These are phyloP conservation scores for Thryonomys swinderianus DNA, from an alignment of 2,113 vertebrate species.

Conservation along the genomic window DNA sequence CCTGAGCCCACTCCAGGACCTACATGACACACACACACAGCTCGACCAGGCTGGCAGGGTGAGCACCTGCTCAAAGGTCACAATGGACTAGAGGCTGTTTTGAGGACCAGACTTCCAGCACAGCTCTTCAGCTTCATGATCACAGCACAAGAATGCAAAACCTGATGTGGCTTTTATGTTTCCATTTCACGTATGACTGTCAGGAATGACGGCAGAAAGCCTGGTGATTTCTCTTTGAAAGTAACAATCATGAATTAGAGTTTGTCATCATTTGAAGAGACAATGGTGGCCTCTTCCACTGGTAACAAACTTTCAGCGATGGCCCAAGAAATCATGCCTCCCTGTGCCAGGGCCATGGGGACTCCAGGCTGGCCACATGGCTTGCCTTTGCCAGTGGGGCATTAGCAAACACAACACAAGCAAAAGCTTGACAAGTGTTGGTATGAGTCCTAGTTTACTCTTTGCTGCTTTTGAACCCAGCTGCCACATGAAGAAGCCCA, in stretches of 20 bases:
- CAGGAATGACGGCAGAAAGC: not conserved
- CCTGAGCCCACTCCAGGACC: constrained; percentile 98
- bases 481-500: not conserved
- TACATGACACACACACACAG: constrained; percentile 73
- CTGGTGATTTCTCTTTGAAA: constrained; percentile 46
- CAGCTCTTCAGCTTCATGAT: not conserved
- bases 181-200: not conserved
- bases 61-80: not conserved
- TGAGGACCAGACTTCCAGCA: not conserved
- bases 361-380: not conserved
- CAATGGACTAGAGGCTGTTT: not conserved
- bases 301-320: not conserved
- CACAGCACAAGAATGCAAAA: not conserved
- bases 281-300: not conserved
- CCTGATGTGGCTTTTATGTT: not conserved
- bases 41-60: not conserved
- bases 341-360: not conserved
- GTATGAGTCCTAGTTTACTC: not conserved
- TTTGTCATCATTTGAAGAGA: not conserved
- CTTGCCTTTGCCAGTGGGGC: not conserved
- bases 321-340: not conserved
- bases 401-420: not conserved
- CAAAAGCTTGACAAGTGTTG: not conserved
- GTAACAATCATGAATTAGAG: not conserved
- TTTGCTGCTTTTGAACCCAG: not conserved